Conservation (phyloP, 35 echinoderm and acorn worm genomes). For the Ptychodera flava region DNA sequence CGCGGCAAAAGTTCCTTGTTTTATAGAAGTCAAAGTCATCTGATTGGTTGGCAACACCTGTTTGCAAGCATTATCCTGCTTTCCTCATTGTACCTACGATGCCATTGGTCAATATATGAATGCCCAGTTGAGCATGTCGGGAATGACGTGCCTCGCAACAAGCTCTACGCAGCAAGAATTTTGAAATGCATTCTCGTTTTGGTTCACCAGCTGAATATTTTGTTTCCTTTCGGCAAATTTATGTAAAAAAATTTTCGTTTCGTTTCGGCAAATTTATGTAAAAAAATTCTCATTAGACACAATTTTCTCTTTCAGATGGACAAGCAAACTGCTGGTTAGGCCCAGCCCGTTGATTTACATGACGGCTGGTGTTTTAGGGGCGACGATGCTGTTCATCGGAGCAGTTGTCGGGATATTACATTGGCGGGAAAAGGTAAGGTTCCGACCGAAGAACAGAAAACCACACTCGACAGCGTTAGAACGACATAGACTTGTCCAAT, state of each 20-base stretch:
- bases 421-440: conserved; percentile 61
- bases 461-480: neutral
- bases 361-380: conserved; percentile 60
- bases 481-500: too few relatives aligned
- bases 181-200: too few relatives aligned
- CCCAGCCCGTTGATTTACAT: conserved; percentile 71
- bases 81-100: too few relatives aligned
- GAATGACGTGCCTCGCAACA: too few relatives aligned
- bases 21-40: neutral
- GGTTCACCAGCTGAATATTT: too few relatives aligned
- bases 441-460: neutral
- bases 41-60: neutral
- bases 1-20: neutral
- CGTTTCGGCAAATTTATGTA: too few relatives aligned
- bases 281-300: too few relatives aligned
- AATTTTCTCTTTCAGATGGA: conserved; percentile 53
- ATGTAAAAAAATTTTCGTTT: too few relatives aligned
- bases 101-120: too few relatives aligned
- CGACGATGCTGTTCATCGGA: conserved; percentile 69
- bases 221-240: too few relatives aligned
- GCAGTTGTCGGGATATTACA: conserved; percentile 61
- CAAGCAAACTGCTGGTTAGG: conserved; percentile 57
- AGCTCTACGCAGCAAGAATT: too few relatives aligned
- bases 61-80: neutral
- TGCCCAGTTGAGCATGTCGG: too few relatives aligned